phyloP scores from a whole-genome alignment of 2,888 invertebrate species.

The Buathra laborator region DNA sequence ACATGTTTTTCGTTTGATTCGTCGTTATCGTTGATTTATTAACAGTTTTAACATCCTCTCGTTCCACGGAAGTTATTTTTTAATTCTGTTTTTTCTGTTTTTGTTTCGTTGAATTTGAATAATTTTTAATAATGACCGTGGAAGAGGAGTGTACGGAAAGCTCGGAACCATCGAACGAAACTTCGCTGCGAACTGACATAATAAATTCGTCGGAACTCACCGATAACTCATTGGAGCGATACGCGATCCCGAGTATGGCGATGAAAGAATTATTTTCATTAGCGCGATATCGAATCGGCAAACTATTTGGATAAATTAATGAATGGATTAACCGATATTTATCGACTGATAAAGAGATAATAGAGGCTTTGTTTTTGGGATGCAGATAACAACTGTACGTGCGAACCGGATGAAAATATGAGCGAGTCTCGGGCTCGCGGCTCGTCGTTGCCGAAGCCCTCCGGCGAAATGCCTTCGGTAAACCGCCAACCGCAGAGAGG shows the following conservation, averaged over 20 bases:
- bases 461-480: slow-evolving; percentile 48
- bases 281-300: background rate
- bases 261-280: background rate
- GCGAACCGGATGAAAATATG: slow-evolving; percentile 57
- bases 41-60: slow-evolving; percentile 59
- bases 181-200: slow-evolving; percentile 74
- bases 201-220: slow-evolving; percentile 54
- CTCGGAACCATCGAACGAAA: slow-evolving; percentile 76
- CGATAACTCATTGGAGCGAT: slow-evolving; percentile 22
- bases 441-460: slow-evolving; percentile 22
- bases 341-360: background rate
- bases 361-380: background rate
- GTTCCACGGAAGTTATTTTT: slow-evolving; percentile 47
- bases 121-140: slow-evolving; percentile 67
- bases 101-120: slow-evolving; percentile 59
- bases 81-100: slow-evolving; percentile 65
- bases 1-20: slow-evolving; percentile 68
- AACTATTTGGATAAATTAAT: slow-evolving; percentile 3
- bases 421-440: slow-evolving; percentile 17
- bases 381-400: slow-evolving; percentile 71
- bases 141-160: slow-evolving; percentile 75
- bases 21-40: slow-evolving; percentile 64
- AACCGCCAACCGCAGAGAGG: slow-evolving; percentile 61
- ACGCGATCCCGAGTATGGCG: slow-evolving; percentile 46
- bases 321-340: background rate